These are phyloP conservation scores for Micromys minutus DNA, from an alignment of 2,113 vertebrate genomes.

Conservation along the genomic window DNA sequence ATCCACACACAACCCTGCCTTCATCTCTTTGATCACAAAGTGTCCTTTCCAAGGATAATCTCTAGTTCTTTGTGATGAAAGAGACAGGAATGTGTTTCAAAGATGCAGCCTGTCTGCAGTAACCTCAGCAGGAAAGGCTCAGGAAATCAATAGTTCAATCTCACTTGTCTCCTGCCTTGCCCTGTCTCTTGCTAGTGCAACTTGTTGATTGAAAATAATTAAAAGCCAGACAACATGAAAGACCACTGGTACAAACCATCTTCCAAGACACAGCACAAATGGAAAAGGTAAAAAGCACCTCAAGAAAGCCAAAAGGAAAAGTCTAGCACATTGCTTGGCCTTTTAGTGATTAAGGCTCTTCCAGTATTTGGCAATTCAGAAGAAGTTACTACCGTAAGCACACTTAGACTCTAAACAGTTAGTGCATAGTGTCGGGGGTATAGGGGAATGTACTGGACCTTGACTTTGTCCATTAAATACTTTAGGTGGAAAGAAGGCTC, in stretches of 20 bases:
- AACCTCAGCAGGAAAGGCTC: background rate
- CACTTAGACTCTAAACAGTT: background rate
- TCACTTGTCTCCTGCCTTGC: background rate
- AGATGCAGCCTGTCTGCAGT: background rate
- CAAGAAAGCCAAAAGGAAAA: constrained; percentile 20
- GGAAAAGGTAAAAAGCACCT: background rate
- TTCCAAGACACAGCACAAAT: background rate
- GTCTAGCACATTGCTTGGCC: background rate
- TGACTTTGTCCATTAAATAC: background rate
- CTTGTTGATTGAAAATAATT: background rate
- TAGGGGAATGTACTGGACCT: too few species aligned
- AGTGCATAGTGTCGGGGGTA: background rate
- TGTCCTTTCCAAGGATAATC: background rate
- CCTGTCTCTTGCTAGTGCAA: background rate
- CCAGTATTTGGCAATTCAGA: background rate
- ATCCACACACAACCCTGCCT: background rate
- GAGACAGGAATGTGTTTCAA: background rate
- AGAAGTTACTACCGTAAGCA: background rate
- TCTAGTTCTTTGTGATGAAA: background rate
- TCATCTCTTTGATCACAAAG: background rate
- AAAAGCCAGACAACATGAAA: background rate
- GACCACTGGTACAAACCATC: background rate
- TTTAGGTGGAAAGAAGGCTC: background rate
- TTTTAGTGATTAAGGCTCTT: background rate
- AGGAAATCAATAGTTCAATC: background rate